Conservation (phyloP, 2,888 invertebrate species). For the Microplitis manilae region DNA sequence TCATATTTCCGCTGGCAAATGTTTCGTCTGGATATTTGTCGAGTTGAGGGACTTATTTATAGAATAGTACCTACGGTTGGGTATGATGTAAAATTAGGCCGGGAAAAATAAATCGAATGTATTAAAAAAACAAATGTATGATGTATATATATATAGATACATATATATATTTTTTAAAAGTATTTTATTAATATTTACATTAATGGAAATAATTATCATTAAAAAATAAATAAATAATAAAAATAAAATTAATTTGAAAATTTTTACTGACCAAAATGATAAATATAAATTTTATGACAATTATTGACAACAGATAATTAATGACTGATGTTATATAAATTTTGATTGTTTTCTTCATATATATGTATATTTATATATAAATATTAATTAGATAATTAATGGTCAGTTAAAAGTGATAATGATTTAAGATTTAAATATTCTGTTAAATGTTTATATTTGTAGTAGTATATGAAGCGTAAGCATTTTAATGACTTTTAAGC, state of each 20-base stretch:
- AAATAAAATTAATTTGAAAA: neutral
- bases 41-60: conserved; percentile 10
- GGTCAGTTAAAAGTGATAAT: neutral
- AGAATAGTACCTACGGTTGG: neutral
- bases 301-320: neutral
- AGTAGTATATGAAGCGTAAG: neutral
- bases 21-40: conserved; percentile 11
- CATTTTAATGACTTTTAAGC: neutral
- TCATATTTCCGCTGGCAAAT: conserved; percentile 11
- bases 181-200: neutral
- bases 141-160: too few relatives aligned
- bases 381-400: neutral
- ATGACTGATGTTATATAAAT: neutral
- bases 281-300: neutral
- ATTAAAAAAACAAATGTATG: neutral
- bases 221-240: neutral
- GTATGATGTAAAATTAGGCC: conserved; percentile 13
- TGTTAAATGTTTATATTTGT: neutral
- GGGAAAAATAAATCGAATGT: conserved; percentile 2
- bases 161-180: neutral
- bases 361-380: too few relatives aligned
- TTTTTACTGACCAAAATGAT: neutral
- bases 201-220: neutral
- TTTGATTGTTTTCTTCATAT: neutral
- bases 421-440: neutral